Conservation (phyloP, 2,888 invertebrate genomes). For the Meiosimyza platycephala region DNA sequence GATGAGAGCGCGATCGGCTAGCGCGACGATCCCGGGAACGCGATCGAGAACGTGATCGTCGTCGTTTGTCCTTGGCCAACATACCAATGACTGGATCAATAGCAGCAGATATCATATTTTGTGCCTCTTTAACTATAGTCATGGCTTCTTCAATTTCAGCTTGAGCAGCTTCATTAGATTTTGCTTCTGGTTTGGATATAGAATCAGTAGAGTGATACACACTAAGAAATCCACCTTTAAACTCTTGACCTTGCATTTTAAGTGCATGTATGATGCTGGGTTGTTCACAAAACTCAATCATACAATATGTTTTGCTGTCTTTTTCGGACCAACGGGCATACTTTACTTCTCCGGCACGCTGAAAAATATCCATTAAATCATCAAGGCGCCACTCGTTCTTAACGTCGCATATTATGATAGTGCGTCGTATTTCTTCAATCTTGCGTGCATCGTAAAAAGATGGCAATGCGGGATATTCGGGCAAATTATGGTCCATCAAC, state of each 20-base stretch:
- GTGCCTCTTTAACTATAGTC: constrained; percentile 95
- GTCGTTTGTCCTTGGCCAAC: constrained; percentile 84
- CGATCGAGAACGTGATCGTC: constrained; percentile 68
- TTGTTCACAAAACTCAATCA: constrained; percentile 95
- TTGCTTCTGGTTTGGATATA: constrained; percentile 91
- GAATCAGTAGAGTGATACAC: constrained; percentile 93
- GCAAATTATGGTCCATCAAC: constrained; percentile 82
- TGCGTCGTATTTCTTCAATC: constrained; percentile 96
- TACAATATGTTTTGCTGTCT: constrained; percentile 81
- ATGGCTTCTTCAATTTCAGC: constrained; percentile 97
- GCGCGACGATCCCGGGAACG: constrained; percentile 75
- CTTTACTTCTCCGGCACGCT: constrained; percentile 91
- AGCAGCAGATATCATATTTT: constrained; percentile 92
- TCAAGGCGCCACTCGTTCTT: constrained; percentile 79
- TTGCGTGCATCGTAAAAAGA: constrained; percentile 87
- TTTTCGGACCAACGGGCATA: constrained; percentile 92
- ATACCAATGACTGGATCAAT: constrained; percentile 92
- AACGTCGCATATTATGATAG: constrained; percentile 87
- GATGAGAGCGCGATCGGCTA: constrained; percentile 71
- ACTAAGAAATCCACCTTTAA: constrained; percentile 77
- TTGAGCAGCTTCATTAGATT: constrained; percentile 95
- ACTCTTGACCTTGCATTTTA: constrained; percentile 81
- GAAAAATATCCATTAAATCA: constrained; percentile 89
- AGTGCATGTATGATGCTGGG: constrained; percentile 87
- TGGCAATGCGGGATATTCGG: constrained; percentile 91